phyloP scores from a whole-genome alignment of 2,797 vertebrate genomes.

The Syndactyla subalaris region DNA sequence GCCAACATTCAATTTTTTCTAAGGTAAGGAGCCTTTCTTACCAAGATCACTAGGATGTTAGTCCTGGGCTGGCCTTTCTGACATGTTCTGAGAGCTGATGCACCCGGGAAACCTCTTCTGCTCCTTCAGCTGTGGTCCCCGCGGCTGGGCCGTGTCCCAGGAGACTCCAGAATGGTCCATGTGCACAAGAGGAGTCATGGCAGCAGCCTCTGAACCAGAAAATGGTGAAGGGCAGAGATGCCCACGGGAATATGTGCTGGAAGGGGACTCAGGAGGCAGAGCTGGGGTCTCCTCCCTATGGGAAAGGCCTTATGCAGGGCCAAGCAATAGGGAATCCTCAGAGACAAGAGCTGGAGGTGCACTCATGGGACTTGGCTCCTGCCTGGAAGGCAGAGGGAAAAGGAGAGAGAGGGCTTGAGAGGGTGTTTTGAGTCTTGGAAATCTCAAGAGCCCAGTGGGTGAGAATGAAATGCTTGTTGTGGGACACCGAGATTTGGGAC shows the following conservation, averaged over 20 bases:
- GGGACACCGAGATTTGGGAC: background rate
- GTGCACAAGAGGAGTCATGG: background rate
- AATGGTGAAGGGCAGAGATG: background rate
- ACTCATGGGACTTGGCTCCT: background rate
- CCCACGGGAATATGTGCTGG: accelerated
- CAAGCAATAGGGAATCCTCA: too few relatives aligned
- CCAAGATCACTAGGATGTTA: background rate
- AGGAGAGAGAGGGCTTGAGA: background rate
- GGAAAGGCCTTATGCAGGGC: background rate
- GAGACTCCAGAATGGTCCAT: accelerated
- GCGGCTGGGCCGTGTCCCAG: accelerated
- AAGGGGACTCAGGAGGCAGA: background rate
- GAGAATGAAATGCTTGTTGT: accelerated
- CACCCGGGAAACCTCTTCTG: background rate
- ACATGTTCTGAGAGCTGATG: background rate
- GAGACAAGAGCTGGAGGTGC: background rate
- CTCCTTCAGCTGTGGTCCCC: background rate
- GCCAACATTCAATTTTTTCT: background rate
- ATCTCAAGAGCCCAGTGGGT: background rate
- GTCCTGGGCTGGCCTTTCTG: background rate
- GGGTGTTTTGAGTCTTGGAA: background rate
- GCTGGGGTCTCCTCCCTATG: accelerated
- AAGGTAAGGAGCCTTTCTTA: conserved; percentile 18
- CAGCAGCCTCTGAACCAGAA: background rate
- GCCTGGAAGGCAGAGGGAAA: background rate